Percentiles rank a stretch among this genome's conserved stretches.
Evolutionary conservation across 2,888 invertebrate genomes (phyloP).

Genomic region (Drosophila hamatofila): DNA sequence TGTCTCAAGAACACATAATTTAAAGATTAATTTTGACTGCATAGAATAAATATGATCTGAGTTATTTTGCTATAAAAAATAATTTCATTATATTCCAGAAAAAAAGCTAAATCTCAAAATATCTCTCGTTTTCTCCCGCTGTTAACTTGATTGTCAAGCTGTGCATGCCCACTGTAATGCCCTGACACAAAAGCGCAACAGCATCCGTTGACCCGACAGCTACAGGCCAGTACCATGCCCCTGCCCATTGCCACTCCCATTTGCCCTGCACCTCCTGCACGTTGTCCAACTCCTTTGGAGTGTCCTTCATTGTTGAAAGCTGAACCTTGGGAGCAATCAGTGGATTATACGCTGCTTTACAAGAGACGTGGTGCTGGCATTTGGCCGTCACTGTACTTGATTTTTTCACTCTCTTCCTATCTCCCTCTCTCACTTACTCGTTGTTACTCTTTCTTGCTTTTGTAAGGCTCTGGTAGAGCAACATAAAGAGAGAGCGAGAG

Average conservation of each 20-base stretch:
- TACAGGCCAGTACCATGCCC: not conserved
- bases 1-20: not conserved
- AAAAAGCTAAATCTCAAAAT: not conserved
- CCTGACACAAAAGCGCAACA: conserved; percentile 32
- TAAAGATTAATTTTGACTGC: not conserved
- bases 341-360: conserved; percentile 75
- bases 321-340: conserved; percentile 80
- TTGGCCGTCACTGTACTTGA: conserved; percentile 21
- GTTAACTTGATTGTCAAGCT: not conserved
- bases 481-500: conserved; percentile 4
- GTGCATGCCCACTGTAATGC: conserved; percentile 4
- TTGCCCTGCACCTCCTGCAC: not conserved
- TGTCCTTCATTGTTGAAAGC: conserved; percentile 75
- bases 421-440: not conserved
- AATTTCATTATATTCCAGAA: not conserved
- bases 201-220: conserved; percentile 46
- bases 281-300: conserved; percentile 29
- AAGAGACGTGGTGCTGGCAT: conserved; percentile 47
- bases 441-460: not conserved
- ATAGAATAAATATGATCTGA: not conserved
- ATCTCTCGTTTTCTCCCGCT: not conserved
- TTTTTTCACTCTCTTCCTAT: not conserved
- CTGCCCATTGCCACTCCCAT: not conserved
- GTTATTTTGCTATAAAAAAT: not conserved
- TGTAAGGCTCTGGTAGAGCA: not conserved